Evolutionary conservation across 92 coral and sea anemone species (phyloP).

Genomic region (Porites divaricata): DNA sequence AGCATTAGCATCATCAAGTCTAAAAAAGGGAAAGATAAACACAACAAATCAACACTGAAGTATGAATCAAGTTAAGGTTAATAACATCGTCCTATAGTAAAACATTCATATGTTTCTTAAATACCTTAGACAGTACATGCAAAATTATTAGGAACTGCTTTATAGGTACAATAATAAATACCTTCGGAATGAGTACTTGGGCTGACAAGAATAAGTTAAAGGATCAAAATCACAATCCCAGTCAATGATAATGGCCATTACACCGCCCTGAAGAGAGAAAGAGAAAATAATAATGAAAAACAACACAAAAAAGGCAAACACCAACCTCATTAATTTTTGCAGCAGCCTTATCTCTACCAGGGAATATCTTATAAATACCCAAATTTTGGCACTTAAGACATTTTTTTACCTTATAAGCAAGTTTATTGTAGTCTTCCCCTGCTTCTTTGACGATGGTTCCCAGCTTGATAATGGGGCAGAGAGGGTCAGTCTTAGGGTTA

Average conservation of each 20-base stretch:
- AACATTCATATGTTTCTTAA: too few relatives aligned
- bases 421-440: constrained; percentile 72
- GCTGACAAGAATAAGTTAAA: constrained; percentile 79
- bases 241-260: constrained; percentile 88
- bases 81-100: too few relatives aligned
- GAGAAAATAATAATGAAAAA: too few relatives aligned
- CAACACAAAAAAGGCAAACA: too few relatives aligned
- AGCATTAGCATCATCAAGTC: constrained; percentile 74
- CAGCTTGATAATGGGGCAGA: constrained; percentile 89
- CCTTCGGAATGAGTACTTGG: constrained; percentile 88
- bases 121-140: not conserved
- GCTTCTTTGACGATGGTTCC: constrained; percentile 80
- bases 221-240: constrained; percentile 97
- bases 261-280: constrained; percentile 82
- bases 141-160: too few relatives aligned
- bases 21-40: constrained; percentile 1
- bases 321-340: too few relatives aligned
- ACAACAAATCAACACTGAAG: not conserved
- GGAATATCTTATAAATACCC: too few relatives aligned
- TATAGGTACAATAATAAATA: not conserved
- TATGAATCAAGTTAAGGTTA: too few relatives aligned
- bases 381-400: too few relatives aligned
- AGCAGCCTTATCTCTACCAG: too few relatives aligned
- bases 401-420: constrained; percentile 75
- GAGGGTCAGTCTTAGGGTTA: constrained; percentile 61